phyloP scores from a whole-genome alignment of 2,888 invertebrate genomes.

The Cylloceria caligata region DNA sequence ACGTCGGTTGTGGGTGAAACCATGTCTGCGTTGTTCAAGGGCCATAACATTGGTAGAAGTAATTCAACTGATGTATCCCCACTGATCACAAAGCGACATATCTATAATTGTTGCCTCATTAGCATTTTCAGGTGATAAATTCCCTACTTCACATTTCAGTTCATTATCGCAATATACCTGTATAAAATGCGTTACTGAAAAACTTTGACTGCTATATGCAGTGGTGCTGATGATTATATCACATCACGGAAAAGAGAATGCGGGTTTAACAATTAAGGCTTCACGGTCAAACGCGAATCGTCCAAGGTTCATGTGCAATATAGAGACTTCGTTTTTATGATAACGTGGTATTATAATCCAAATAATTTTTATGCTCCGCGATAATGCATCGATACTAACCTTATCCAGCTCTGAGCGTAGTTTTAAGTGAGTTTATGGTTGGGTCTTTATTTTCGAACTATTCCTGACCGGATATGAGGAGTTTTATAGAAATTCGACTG shows the following conservation, averaged over 20 bases:
- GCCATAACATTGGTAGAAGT: not conserved
- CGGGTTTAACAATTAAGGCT: conserved; percentile 76
- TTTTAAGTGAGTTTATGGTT: too few species aligned
- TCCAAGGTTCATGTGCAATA: conserved; percentile 76
- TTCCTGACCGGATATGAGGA: too few species aligned
- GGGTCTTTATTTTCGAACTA: too few species aligned
- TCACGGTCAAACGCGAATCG: conserved; percentile 71
- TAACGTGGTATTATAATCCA: too few species aligned
- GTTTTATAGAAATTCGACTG: too few species aligned
- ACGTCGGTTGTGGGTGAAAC: too few species aligned
- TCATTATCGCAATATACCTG: conserved; percentile 18
- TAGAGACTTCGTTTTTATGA: conserved; percentile 72
- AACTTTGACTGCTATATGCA: conserved; percentile 19
- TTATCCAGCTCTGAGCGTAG: too few species aligned
- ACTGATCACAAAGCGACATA: not conserved
- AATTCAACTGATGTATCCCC: not conserved
- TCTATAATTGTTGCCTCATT: not conserved
- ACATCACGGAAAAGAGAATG: conserved; percentile 69
- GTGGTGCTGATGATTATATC: conserved; percentile 29
- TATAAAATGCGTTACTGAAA: not conserved
- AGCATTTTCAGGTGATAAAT: not conserved
- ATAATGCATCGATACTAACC: too few species aligned
- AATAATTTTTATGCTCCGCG: too few species aligned
- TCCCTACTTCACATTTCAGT: not conserved
- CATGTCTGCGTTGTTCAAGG: too few species aligned